Evolutionary conservation across 2,888 invertebrate species (phyloP), one percentile per base, ranked within the genome.

Genomic region (Elysia crispata): DNA sequence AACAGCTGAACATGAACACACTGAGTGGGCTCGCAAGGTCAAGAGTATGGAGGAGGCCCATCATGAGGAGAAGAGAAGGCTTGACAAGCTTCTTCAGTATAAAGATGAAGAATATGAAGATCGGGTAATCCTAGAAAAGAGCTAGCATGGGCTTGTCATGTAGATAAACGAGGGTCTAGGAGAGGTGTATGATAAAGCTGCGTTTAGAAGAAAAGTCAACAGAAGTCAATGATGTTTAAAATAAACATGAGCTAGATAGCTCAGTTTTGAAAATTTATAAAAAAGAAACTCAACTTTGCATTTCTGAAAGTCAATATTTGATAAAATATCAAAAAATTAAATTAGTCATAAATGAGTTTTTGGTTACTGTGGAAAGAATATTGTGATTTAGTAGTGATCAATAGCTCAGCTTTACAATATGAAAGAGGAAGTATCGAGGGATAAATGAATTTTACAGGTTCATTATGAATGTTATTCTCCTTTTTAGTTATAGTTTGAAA

Each of bases 71-170:
- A 77, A 88, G 25, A 80, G 85, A 13, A 79, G 79, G 20, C 81
- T 89, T 74, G 86, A 87, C 69, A 82, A 86, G 13, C 85, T 86
- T 15, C 64, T 88, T 25, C 84, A 83, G 76, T 70, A 82, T 1
- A 82, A 82, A 66, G 87, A 87, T 76, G 86, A 86, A n/a, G 82
- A 86, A 77, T 86, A 86, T 83, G 85, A 87, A 31, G 74, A 78
- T 25, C 86, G 87, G 86, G 89, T 89, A 73, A 72, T 62, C 64
- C 33, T n/a, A 33, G 25, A 60, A 5, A 8, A 60, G n/a, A 23
- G 60, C 25, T 20, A 60, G 25, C 3, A 5, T 60, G 5, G 60
- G 15, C 6, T 15, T 23, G 60, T 8, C n/a, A 25, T 60, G 6
- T 60, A 41, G 3, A 41, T 41, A 6, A 41, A n/a, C n/a, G 41